Evolutionary conservation across 2,113 vertebrate species (phyloP).

Genomic region (Anguilla rostrata): DNA sequence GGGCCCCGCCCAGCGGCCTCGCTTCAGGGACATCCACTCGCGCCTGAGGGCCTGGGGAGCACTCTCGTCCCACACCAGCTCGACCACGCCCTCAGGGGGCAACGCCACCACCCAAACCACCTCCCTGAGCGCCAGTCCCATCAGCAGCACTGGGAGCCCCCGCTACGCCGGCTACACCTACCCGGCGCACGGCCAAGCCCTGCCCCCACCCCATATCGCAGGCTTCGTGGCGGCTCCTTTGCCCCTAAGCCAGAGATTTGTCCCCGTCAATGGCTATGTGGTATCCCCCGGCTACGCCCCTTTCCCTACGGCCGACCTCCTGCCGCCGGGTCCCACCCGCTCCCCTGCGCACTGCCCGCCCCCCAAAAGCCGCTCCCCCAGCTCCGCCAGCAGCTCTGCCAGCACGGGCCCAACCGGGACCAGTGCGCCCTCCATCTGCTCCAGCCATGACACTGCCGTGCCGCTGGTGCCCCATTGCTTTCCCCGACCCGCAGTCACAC

Average conservation of each 20-base stretch:
- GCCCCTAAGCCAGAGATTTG: conserved; percentile 86
- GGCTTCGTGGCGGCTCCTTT: conserved; percentile 78
- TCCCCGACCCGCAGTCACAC: conserved; percentile 81
- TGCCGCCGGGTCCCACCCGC: conserved; percentile 71
- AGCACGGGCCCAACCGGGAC: conserved; percentile 92
- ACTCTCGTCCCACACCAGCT: conserved; percentile 90
- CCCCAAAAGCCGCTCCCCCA: conserved; percentile 94
- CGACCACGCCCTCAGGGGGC: conserved; percentile 90
- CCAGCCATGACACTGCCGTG: conserved; percentile 94
- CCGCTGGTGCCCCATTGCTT: conserved; percentile 89
- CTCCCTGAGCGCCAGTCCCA: conserved; percentile 92
- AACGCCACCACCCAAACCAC: conserved; percentile 98
- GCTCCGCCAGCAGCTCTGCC: conserved; percentile 97
- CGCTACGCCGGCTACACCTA: conserved; percentile 91
- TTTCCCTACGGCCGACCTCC: conserved; percentile 87
- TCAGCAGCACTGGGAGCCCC: conserved; percentile 94
- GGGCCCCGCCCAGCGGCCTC: conserved; percentile 81
- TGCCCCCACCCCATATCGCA: conserved; percentile 81
- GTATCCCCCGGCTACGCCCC: conserved; percentile 91
- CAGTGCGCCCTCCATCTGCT: conserved; percentile 90
- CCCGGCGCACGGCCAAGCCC: conserved; percentile 54
- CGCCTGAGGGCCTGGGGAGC: conserved; percentile 93
- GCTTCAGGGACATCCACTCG: conserved; percentile 90
- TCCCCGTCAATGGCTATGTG: conserved; percentile 93
- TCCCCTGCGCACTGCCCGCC: conserved; percentile 92